These are phyloP conservation scores for Dallia pectoralis DNA, from an alignment of 2,797 vertebrate species.

Conservation along the genomic window DNA sequence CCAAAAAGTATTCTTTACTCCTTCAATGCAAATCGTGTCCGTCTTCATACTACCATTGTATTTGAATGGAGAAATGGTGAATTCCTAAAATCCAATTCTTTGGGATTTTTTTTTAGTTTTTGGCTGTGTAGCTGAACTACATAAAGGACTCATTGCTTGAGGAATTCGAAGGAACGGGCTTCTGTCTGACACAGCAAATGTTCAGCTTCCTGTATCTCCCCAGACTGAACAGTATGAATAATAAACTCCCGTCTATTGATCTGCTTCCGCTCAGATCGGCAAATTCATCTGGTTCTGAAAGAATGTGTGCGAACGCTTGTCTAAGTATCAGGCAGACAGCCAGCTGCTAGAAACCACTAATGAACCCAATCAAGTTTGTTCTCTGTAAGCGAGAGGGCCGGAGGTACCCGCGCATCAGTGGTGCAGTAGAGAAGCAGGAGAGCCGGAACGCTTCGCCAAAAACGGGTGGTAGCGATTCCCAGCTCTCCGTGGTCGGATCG, in stretches of 20 bases:
- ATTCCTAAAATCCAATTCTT: neutral
- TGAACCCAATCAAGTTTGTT: neutral
- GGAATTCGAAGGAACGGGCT: conserved; percentile 31
- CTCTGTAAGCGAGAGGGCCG: neutral
- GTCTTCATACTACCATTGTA: too few relatives aligned
- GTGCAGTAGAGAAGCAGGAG: neutral
- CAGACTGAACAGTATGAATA: conserved; percentile 42
- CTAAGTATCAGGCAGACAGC: conserved; percentile 13
- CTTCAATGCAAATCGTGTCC: too few relatives aligned
- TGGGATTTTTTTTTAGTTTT: neutral
- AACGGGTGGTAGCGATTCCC: conserved; percentile 6
- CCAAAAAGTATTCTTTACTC: too few relatives aligned
- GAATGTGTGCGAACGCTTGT: conserved; percentile 15
- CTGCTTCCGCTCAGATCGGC: conserved; percentile 2
- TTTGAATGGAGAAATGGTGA: too few relatives aligned
- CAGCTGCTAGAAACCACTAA: neutral
- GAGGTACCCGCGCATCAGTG: neutral
- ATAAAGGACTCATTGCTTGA: conserved; percentile 33
- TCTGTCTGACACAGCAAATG: conserved; percentile 15
- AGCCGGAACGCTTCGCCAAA: conserved; percentile 15
- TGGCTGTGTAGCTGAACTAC: neutral
- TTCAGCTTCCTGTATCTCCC: conserved; percentile 5
- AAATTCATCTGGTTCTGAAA: conserved; percentile 19
- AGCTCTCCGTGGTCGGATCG: conserved; percentile 10
- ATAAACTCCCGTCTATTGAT: conserved; percentile 31